Percentiles rank a stretch among this genome's conserved stretches.
These are phyloP conservation scores for Drosophila grimshawi DNA, from an alignment of 1,140 invertebrate genomes.

Conservation along the genomic window DNA sequence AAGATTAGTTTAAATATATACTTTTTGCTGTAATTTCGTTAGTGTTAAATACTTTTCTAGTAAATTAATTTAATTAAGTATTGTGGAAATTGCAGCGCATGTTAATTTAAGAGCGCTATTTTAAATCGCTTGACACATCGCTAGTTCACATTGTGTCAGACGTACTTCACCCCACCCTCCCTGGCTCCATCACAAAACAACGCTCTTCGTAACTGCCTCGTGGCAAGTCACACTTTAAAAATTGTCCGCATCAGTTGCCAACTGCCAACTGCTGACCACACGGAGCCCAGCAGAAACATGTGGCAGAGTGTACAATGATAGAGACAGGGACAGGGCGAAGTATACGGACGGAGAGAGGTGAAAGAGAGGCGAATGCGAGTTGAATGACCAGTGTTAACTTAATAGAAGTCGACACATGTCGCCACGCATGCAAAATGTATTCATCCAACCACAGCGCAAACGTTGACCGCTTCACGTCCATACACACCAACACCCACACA, in stretches of 20 bases:
- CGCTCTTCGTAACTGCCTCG: neutral
- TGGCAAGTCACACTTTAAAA: constrained; percentile 39
- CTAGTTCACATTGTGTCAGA: constrained; percentile 22
- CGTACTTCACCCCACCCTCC: neutral
- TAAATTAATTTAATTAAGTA: too few species aligned
- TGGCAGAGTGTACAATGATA: neutral
- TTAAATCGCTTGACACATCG: constrained; percentile 45
- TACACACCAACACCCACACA: constrained; percentile 7
- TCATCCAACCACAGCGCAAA: constrained; percentile 66
- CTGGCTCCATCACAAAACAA: neutral
- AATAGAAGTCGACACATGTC: constrained; percentile 82
- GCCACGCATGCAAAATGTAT: constrained; percentile 80
- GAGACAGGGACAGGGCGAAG: neutral
- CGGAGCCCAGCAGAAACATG: neutral
- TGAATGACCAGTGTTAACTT: constrained; percentile 79
- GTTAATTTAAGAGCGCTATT: constrained; percentile 45
- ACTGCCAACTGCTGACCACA: constrained; percentile 41
- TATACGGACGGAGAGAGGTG: neutral
- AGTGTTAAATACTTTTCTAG: too few species aligned
- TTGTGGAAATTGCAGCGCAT: constrained; percentile 5
- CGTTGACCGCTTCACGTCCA: constrained; percentile 31
- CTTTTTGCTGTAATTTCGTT: too few species aligned
- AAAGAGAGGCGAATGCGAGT: constrained; percentile 30
- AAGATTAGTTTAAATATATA: too few species aligned
- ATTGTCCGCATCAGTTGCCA: constrained; percentile 32